Evolutionary conservation across 2,113 vertebrate genomes (phyloP), one percentile per base, ranked within the genome.

Genomic region (Notechis scutatus): DNA sequence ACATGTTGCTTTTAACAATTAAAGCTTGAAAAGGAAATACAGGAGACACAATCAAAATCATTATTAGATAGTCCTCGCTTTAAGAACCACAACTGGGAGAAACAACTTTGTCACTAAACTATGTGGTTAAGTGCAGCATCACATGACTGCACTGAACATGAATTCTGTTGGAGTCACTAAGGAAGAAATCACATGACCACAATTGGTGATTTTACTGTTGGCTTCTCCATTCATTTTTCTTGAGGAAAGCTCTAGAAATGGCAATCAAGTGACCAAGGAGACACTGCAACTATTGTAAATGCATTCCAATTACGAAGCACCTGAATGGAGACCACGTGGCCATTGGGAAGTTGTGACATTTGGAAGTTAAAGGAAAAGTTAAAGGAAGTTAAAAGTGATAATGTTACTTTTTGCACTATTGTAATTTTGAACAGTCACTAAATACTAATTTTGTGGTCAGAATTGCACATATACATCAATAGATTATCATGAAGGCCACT

Each of bases 401-500:
- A 81, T 39, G 34, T 39, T 34, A 34, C 5, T 39, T 81, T 81
- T 81, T 1, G 18, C 34, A 8, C 74, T 81, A 39, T 20, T 74
- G 74, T 81, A 81, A 81, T 39, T 39, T 81, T 81, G 74, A 81
- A 39, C 7, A 21, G 34, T 39, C 34, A 81, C 74, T 81, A 81
- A 81, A 39, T 18, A 81, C 29, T 69, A n/a, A 14, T 59, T 90
- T 61, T 34, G 42, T 61, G 74, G 29, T 29, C 85, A 52, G 45
- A 59, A 59, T 61, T 86, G 59, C 88, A 74, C 42, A 86, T 24
- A 93, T 34, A 56, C 85, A 12, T 89, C 74, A 93, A 81, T 89
- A 85, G 42, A 89, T 93, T 45, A 89, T 89, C 52, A 47, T 61
- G 42, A 8, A 90, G 42, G 87, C 85, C 39, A 92, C 34, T 92